Percentiles rank a stretch among this genome's conserved stretches.
Conservation (phyloP, 2,888 invertebrate genomes). For the Xestia sexstrigata region DNA sequence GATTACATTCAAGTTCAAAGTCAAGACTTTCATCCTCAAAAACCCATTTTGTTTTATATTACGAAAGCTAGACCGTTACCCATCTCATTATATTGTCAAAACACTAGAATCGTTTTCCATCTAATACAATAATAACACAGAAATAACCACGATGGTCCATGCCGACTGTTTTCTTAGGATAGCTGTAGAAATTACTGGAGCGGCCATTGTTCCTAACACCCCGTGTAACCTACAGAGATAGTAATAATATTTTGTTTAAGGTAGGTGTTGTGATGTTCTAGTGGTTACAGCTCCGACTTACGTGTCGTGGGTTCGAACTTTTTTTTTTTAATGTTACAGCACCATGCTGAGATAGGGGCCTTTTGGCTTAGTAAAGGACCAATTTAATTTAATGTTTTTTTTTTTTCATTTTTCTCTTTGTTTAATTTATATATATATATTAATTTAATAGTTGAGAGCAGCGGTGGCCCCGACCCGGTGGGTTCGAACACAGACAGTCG, state of each 20-base stretch:
- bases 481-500: too few relatives aligned
- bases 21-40: not conserved
- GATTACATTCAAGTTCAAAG: not conserved
- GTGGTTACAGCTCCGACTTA: not conserved
- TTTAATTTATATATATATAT: too few relatives aligned
- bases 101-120: conserved; percentile 57
- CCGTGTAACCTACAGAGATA: conserved; percentile 6
- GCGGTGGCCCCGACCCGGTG: too few relatives aligned
- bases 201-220: not conserved
- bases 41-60: not conserved
- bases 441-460: too few relatives aligned
- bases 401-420: too few relatives aligned
- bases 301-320: not conserved
- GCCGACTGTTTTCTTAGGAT: conserved; percentile 68
- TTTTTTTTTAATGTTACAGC: too few relatives aligned
- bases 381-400: too few relatives aligned
- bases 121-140: conserved; percentile 59
- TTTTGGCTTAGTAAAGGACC: too few relatives aligned
- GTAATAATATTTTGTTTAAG: conserved; percentile 39
- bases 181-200: conserved; percentile 55
- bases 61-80: conserved; percentile 20
- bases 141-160: conserved; percentile 46
- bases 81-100: conserved; percentile 58
- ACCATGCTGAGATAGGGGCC: too few relatives aligned
- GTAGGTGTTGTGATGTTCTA: not conserved